Base-by-base conservation (phyloP, 2,888 invertebrate genomes). In the Drosophila formosana region DNA sequence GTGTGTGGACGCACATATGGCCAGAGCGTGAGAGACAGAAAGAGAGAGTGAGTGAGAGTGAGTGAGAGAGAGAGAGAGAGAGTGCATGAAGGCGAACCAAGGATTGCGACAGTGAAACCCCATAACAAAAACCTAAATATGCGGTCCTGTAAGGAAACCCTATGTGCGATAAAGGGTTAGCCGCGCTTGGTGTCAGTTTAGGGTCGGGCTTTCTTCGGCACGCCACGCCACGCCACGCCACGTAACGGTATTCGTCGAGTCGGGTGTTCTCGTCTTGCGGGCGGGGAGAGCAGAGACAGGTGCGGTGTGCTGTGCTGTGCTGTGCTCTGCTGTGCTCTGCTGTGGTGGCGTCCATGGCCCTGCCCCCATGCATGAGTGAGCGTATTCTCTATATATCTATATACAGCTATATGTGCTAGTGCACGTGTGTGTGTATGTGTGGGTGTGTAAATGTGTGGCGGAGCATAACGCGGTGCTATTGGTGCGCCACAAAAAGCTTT, bases 151-250 rank as follows among this genome's bases (percentile, higher is more conserved):
- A 92, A 92, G 92, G 92, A 92, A 92, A 92, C 88, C 92, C 91
- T 91, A 92, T 91, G 92, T 91, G 92, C 92, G 92, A 92, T 92
- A 92, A 92, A 92, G 92, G 92, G 92, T 92, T 92, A 92, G 92
- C 92, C 92, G 91, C 92, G 90, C 84, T 89, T 91, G 91, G 92
- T 91, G 90, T 91, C 91, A 90, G 90, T 83, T 85, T 90, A 89
- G 89, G 90, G 91, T 91, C 88, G 87, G 85, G 80, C 78, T 87
- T 88, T 81, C 84, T 89, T 85, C 70, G 86, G 87, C 75, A 75
- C 71, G 72, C 78, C 87, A 75, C 71, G 72, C 78, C 75, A 75
- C 71, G 72, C 78, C 87, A 75, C 71, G 72, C 78, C 89, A 75
- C 75, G 89, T 77, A 78, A 74, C 80, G 88, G 88, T 72, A 89